Evolutionary conservation across 2,888 invertebrate species (phyloP).

Genomic region (Phanerotoma sp.): DNA sequence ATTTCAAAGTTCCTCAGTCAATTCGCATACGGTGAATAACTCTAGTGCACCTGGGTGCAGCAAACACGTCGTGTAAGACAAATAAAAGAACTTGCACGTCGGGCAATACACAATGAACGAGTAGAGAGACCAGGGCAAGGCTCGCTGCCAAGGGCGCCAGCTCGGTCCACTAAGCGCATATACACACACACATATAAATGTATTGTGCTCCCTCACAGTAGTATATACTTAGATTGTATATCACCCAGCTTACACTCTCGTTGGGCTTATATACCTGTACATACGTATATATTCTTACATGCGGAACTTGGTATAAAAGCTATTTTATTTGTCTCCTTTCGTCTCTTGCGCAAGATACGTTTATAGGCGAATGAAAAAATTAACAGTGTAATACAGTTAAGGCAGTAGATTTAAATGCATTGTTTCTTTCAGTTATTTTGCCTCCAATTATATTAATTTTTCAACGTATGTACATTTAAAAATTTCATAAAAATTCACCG

Average conservation of each 20-base stretch:
- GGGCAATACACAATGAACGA: slow-evolving; percentile 4
- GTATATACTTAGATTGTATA: too few relatives aligned
- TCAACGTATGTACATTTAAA: too few relatives aligned
- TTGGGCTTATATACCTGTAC: background rate
- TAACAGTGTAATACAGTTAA: background rate
- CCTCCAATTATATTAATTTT: too few relatives aligned
- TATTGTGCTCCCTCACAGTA: background rate
- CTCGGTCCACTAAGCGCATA: slow-evolving; percentile 32
- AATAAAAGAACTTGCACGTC: slow-evolving; percentile 10
- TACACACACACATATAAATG: too few relatives aligned
- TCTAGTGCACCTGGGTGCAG: slow-evolving; percentile 1
- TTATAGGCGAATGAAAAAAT: background rate
- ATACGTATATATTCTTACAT: background rate
- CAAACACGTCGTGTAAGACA: slow-evolving; percentile 9
- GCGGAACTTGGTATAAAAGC: slow-evolving; percentile 2
- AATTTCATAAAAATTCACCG: too few relatives aligned
- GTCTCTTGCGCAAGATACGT: background rate
- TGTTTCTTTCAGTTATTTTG: too few relatives aligned
- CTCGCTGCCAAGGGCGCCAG: slow-evolving; percentile 46
- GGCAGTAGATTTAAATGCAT: too few relatives aligned
- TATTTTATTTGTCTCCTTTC: background rate
- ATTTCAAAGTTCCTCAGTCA: too few relatives aligned
- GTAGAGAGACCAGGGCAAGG: slow-evolving; percentile 40
- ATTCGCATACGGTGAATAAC: background rate
- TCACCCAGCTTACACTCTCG: background rate